These are phyloP conservation scores for Tragelaphus buxtoni DNA, from an alignment of 2,113 vertebrate species.

Conservation along the genomic window DNA sequence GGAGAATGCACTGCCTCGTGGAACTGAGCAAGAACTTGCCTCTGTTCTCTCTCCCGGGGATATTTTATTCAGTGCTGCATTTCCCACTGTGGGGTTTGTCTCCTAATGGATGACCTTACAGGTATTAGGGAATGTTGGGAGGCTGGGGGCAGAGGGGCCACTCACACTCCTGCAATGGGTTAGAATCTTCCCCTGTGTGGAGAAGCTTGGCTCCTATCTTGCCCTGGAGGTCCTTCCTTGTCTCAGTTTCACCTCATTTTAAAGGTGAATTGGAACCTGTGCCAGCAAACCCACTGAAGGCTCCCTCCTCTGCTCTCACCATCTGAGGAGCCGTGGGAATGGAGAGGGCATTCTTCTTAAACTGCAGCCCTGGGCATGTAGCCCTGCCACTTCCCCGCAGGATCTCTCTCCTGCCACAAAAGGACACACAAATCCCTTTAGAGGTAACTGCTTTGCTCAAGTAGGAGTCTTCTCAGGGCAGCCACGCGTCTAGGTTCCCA, in stretches of 20 bases:
- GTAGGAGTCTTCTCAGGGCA: background rate
- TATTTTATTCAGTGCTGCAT: background rate
- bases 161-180: background rate
- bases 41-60: background rate
- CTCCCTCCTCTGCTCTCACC: background rate
- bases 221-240: background rate
- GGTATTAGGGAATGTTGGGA: background rate
- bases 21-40: background rate
- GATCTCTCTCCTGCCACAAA: background rate
- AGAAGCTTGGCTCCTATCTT: background rate
- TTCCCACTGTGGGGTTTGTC: background rate
- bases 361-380: background rate
- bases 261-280: background rate
- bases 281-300: background rate
- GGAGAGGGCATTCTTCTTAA: background rate
- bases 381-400: background rate
- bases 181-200: background rate
- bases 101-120: background rate
- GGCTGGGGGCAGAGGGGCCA: background rate
- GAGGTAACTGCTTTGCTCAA: background rate
- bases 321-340: background rate
- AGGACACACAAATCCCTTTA: background rate
- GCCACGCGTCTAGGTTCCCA: background rate
- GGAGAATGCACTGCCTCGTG: accelerated
- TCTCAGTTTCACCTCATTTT: background rate